phyloP scores from a whole-genome alignment of 2,797 vertebrate species.

The Etheostoma perlongum region DNA sequence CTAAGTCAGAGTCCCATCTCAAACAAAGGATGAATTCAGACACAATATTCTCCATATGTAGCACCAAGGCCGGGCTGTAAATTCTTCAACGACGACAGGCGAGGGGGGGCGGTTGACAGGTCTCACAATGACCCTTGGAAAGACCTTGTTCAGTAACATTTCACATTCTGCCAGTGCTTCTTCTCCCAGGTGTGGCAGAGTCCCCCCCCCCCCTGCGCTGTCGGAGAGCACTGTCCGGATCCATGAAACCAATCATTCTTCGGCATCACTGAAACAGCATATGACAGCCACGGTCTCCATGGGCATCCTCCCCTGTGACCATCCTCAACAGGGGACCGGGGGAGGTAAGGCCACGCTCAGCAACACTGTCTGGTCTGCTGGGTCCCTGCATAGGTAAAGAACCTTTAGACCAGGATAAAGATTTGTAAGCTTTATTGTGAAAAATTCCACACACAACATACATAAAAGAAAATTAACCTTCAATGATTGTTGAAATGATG shows the following conservation, averaged over 20 bases:
- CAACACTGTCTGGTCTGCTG: conserved; percentile 40
- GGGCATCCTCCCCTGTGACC: conserved; percentile 73
- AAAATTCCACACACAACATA: conserved; percentile 2
- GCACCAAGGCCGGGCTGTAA: conserved; percentile 44
- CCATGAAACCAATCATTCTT: conserved; percentile 79
- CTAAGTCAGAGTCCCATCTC: conserved; percentile 39
- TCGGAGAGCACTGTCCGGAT: conserved; percentile 62
- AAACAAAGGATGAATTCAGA: conserved; percentile 68
- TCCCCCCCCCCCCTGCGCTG: conserved; percentile 52
- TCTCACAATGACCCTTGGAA: conserved; percentile 68
- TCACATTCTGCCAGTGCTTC: conserved; percentile 76
- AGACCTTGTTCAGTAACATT: conserved; percentile 80
- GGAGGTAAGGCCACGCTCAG: conserved; percentile 64
- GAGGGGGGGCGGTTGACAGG: conserved; percentile 54
- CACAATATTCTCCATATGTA: conserved; percentile 52
- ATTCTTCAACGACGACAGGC: conserved; percentile 44
- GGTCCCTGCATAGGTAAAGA: conserved; percentile 28
- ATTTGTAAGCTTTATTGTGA: neutral
- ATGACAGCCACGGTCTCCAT: conserved; percentile 78
- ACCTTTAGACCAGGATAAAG: neutral
- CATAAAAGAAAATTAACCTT: neutral
- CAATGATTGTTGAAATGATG: conserved; percentile 1
- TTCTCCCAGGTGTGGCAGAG: conserved; percentile 78
- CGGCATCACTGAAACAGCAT: conserved; percentile 73
- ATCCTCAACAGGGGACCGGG: conserved; percentile 54